Percentiles rank a stretch among this genome's conserved stretches.
Evolutionary conservation across 2,797 vertebrate species (phyloP).

Genomic region (Luscinia luscinia): DNA sequence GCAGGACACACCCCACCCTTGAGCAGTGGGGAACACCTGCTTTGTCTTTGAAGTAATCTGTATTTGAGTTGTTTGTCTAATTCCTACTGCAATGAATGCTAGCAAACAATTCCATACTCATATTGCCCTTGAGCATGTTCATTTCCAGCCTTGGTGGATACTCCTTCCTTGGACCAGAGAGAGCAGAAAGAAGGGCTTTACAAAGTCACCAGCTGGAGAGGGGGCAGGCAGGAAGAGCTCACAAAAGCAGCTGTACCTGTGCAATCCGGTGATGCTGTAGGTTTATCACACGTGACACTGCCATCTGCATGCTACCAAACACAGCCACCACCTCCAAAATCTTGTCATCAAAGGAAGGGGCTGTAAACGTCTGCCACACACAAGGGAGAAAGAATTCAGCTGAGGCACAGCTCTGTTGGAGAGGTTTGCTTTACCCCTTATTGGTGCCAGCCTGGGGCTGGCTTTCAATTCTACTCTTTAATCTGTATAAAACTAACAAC

Average conservation of each 20-base stretch:
- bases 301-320: conserved; percentile 99
- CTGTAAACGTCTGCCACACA: conserved; percentile 87
- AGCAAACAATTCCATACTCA: not conserved
- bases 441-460: not conserved
- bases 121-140: not conserved
- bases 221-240: not conserved
- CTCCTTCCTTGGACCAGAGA: not conserved
- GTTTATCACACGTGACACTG: conserved; percentile 93
- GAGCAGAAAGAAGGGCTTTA: not conserved
- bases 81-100: not conserved
- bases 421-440: not conserved
- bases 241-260: conserved; percentile 81
- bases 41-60: not conserved
- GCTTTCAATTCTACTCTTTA: not conserved
- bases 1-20: not conserved
- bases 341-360: conserved; percentile 96
- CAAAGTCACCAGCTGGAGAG: not conserved
- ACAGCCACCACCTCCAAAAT: conserved; percentile 96
- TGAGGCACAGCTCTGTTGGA: not conserved
- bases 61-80: not conserved
- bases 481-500: not conserved
- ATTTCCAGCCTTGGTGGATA: not conserved
- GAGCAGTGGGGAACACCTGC: not conserved
- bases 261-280: conserved; percentile 96
- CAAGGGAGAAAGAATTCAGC: conserved; percentile 2